A percentile compares a stretch with the other conserved stretches of the same genome.
Conservation (phyloP, 2,113 vertebrate species). For the Meleagris gallopavo region DNA sequence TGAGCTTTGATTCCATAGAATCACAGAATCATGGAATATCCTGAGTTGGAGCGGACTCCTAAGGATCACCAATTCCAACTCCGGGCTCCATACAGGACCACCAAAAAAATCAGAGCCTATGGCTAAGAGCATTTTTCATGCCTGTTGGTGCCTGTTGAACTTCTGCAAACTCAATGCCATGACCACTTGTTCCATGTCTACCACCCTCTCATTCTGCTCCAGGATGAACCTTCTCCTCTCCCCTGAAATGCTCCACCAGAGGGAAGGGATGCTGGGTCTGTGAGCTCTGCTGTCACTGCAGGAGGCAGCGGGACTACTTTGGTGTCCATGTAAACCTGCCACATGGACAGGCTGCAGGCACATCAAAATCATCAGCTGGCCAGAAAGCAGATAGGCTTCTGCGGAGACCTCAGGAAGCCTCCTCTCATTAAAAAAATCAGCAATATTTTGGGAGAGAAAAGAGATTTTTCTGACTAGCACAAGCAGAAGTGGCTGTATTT, state of each 20-base stretch:
- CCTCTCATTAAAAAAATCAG: not conserved
- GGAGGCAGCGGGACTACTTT: rapidly evolving
- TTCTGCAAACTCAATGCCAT: too few species aligned
- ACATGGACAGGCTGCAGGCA: not conserved
- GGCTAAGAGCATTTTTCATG: too few species aligned
- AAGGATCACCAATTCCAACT: too few species aligned
- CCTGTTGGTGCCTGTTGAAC: too few species aligned
- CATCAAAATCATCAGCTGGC: not conserved
- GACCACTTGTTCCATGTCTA: too few species aligned
- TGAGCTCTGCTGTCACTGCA: not conserved
- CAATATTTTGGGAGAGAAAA: not conserved
- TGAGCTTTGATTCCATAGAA: not conserved
- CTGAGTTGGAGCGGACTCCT: too few species aligned
- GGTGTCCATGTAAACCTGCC: not conserved
- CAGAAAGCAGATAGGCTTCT: not conserved
- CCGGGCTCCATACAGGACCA: too few species aligned
- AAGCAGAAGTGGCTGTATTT: not conserved
- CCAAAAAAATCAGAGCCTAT: too few species aligned
- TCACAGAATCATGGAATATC: too few species aligned
- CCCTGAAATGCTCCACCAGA: not conserved
- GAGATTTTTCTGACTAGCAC: not conserved
- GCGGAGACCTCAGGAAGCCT: not conserved
- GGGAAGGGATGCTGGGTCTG: not conserved
- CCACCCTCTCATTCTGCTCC: not conserved
- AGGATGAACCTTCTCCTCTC: not conserved